Evolutionary conservation across 2,888 invertebrate species (phyloP), one percentile per base, ranked within the genome.

Genomic region (Rhodophaea formosa): DNA sequence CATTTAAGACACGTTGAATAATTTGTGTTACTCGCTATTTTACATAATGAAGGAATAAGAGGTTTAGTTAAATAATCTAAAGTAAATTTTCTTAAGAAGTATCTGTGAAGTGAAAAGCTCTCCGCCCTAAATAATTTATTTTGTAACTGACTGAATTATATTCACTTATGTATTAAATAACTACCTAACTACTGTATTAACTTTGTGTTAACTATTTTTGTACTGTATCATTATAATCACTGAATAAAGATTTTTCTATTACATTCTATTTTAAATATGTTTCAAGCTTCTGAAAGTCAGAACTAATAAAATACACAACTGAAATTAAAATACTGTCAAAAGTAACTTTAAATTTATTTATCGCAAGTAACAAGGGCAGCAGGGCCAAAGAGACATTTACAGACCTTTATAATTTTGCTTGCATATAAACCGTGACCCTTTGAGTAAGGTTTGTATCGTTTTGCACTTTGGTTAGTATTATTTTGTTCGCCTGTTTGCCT

Each of bases 391-490:
- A 16, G 45, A 12, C 39, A 16, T 45, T 16, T 23, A 23, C 17
- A 10, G 49, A 51, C 49, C 49, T 35, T 51, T 51, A 35, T 32
- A 51, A 51, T 51, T 51, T 51, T 16, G 16, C 14, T 14, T 16
- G 32, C 6, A n/a, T 23, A 23, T 46, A 23, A 46, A 14, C 30
- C 7, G 32, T 14, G 49, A 35, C 32, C 49, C 32, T 32, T 51
- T 32, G 15, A 51, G 15, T 15, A 10, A 29, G 49, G 15, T 47
- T 46, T 3, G 10, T 0, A 12, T 12, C 23, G 23, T 46, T 29
- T 46, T 3, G 10, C 12, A 12, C 39, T 39, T 8, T 39, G 39
- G 12, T 35, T 39, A 39, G 6, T 39, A 12, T 3, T 10, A 35
- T 23, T 3, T 23, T 23, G n/a, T n/a, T 23, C 5, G 5, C 23